Conservation (phyloP, 2,797 vertebrate genomes). For the Eulemur coronatus region DNA sequence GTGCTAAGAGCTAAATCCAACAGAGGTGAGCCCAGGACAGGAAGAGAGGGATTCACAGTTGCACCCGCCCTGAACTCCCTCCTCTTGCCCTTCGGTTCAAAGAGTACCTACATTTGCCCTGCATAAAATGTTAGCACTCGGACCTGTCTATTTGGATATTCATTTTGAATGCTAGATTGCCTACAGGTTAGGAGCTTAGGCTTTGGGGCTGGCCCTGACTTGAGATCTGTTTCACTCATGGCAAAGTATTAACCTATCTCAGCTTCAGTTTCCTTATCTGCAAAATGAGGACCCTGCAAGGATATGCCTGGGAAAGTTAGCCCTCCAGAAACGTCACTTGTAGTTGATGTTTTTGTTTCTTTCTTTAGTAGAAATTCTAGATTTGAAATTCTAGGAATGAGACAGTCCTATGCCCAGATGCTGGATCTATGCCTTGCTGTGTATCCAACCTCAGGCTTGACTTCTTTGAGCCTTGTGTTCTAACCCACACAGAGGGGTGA, state of each 20-base stretch:
- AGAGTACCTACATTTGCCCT: neutral
- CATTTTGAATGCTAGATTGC: neutral
- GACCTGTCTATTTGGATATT: neutral
- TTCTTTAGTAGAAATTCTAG: neutral
- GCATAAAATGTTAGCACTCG: neutral
- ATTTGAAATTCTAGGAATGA: neutral
- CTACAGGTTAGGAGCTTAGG: neutral
- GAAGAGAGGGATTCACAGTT: neutral
- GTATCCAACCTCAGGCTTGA: neutral
- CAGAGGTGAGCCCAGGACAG: neutral
- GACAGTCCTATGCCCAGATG: neutral
- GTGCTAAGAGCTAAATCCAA: neutral
- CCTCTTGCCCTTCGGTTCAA: neutral
- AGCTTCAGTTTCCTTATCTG: neutral
- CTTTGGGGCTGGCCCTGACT: neutral
- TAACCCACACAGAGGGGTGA: neutral
- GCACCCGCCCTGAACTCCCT: neutral
- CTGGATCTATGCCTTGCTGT: neutral
- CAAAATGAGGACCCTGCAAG: neutral
- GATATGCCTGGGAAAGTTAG: neutral
- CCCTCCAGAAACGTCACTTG: neutral
- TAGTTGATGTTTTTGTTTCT: neutral
- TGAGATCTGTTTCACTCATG: neutral
- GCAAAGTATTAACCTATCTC: neutral
- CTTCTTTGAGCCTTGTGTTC: neutral